phyloP scores from a whole-genome alignment of 2,113 vertebrate species.

The Motacilla tschutschensis region DNA sequence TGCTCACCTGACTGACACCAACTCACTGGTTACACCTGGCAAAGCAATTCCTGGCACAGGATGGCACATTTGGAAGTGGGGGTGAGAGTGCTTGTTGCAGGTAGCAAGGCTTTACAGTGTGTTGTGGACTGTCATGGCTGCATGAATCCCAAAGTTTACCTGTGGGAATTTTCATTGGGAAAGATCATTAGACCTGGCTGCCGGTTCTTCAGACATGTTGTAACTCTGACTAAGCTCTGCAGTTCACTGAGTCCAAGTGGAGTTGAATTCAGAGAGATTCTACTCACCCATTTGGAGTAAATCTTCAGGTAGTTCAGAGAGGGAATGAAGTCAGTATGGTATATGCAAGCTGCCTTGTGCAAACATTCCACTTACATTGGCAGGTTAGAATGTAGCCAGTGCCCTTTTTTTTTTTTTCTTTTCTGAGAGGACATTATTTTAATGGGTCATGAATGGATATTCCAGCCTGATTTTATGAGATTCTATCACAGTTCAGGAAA shows the following conservation, averaged over 20 bases:
- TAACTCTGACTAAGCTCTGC: not conserved
- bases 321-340: not conserved
- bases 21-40: not conserved
- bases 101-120: not conserved
- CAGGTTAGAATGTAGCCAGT: not conserved
- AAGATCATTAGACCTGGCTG: not conserved
- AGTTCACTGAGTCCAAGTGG: not conserved
- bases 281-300: not conserved
- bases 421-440: not conserved
- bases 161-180: not conserved
- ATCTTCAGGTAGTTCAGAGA: not conserved
- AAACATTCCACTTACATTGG: not conserved
- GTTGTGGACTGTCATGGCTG: accelerated
- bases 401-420: not conserved
- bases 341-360: not conserved
- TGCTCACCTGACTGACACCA: no score
- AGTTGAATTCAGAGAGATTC: not conserved
- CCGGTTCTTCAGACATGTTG: not conserved
- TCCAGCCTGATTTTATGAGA: not conserved
- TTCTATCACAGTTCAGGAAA: not conserved
- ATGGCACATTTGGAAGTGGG: not conserved
- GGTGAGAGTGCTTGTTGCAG: not conserved
- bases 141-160: not conserved
- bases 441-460: not conserved
- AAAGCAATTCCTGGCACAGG: not conserved